Conservation (phyloP, 1,140 invertebrate genomes). For the Tyrophagus putrescentiae region DNA sequence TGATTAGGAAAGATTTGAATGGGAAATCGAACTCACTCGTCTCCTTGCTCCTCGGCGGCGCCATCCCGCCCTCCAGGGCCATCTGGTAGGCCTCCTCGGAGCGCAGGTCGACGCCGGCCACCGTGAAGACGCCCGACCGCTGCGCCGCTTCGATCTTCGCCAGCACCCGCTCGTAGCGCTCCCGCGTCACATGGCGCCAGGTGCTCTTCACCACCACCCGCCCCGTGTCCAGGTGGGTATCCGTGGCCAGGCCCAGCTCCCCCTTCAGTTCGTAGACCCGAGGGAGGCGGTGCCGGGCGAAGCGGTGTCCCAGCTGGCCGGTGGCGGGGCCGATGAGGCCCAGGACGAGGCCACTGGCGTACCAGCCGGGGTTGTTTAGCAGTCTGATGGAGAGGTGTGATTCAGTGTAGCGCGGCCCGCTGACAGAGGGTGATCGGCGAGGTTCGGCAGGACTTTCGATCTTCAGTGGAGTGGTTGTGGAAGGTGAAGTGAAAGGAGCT, state of each 20-base stretch:
- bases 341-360: conserved; percentile 19
- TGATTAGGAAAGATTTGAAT: too few relatives aligned
- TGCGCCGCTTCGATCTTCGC: conserved; percentile 60
- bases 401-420: conserved; percentile 37
- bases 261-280: conserved; percentile 59
- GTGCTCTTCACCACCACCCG: conserved; percentile 53
- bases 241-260: conserved; percentile 57
- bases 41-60: conserved; percentile 36
- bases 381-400: conserved; percentile 23
- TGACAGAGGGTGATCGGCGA: conserved; percentile 41
- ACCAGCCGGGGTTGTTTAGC: conserved; percentile 9
- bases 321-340: conserved; percentile 9
- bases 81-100: conserved; percentile 77
- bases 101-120: conserved; percentile 57
- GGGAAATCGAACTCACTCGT: too few relatives aligned
- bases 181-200: conserved; percentile 47
- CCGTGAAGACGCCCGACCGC: conserved; percentile 60
- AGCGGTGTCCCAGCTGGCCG: background rate
- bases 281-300: conserved; percentile 29
- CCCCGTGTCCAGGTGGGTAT: conserved; percentile 54
- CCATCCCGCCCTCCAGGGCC: conserved; percentile 55
- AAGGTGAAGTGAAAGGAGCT: too few relatives aligned
- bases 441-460: conserved; percentile 26
- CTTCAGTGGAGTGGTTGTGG: too few relatives aligned
- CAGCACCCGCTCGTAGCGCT: conserved; percentile 51